Conservation (phyloP, 2,888 invertebrate genomes). For the Ormyrus pomaceus region DNA sequence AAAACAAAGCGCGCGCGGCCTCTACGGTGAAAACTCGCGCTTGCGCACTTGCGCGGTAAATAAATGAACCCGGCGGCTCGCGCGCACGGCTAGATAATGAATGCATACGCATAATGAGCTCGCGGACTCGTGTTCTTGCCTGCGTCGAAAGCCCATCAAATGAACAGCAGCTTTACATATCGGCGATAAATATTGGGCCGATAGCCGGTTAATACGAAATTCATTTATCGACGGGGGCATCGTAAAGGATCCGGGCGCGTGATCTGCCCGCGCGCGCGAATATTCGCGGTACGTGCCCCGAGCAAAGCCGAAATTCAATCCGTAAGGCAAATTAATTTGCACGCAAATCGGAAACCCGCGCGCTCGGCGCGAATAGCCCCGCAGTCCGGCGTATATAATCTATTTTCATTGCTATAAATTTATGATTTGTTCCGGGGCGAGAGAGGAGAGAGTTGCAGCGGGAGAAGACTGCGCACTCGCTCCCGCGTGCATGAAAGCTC, state of each 20-base stretch:
- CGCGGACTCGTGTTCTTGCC: too few species aligned
- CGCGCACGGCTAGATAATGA: background rate
- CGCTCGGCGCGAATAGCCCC: constrained; percentile 13
- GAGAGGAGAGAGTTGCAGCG: too few species aligned
- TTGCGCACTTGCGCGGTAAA: too few species aligned
- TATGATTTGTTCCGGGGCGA: constrained; percentile 14
- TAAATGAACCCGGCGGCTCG: too few species aligned
- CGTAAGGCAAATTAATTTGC: constrained; percentile 51
- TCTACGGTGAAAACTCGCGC: too few species aligned
- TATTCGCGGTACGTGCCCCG: background rate
- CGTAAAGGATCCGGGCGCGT: constrained; percentile 50
- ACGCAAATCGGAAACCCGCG: constrained; percentile 34
- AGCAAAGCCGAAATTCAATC: constrained; percentile 43
- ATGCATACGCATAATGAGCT: constrained; percentile 25
- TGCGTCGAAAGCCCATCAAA: constrained; percentile 36
- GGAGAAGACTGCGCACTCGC: background rate
- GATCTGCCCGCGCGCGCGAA: constrained; percentile 15
- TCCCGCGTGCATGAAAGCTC: background rate
- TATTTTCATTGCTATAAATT: constrained; percentile 39
- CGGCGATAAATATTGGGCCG: constrained; percentile 46
- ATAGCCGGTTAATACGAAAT: constrained; percentile 50
- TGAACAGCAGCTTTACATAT: constrained; percentile 46
- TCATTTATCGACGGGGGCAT: constrained; percentile 49
- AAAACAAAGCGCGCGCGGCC: too few species aligned
- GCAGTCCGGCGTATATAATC: constrained; percentile 20